phyloP scores from a whole-genome alignment of 2,113 vertebrate species.

The Rhizomys pruinosus region DNA sequence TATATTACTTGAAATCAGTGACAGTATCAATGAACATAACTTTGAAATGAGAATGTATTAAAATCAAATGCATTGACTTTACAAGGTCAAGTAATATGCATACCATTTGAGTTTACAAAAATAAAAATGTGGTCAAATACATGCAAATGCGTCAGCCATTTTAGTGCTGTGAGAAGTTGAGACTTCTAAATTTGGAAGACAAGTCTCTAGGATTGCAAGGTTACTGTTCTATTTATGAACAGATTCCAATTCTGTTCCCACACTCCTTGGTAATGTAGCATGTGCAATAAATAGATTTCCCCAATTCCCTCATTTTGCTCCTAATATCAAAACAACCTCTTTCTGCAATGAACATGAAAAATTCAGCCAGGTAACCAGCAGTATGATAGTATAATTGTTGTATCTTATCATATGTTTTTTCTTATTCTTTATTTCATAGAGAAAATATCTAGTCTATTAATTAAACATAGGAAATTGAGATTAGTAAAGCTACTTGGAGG shows the following conservation, averaged over 20 bases:
- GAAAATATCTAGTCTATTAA: neutral
- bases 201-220: constrained; percentile 60
- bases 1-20: constrained; percentile 7
- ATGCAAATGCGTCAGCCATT: neutral
- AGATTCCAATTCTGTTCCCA: constrained; percentile 53
- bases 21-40: neutral
- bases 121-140: neutral
- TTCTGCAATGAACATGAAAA: constrained; percentile 25
- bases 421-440: neutral
- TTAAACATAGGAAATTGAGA: neutral
- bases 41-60: neutral
- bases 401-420: neutral
- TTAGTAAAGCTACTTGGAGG: neutral
- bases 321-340: constrained; percentile 3
- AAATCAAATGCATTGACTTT: constrained; percentile 16
- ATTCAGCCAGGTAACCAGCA: neutral
- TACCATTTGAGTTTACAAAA: neutral
- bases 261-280: constrained; percentile 67
- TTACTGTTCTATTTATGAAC: constrained; percentile 63
- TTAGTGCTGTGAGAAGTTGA: constrained; percentile 28
- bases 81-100: neutral
- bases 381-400: neutral
- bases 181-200: constrained; percentile 40
- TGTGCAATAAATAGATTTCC: constrained; percentile 65
- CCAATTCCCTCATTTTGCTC: constrained; percentile 24